These are phyloP conservation scores for Rhinogobio ventralis DNA, from an alignment of 2,797 vertebrate species.

Conservation along the genomic window DNA sequence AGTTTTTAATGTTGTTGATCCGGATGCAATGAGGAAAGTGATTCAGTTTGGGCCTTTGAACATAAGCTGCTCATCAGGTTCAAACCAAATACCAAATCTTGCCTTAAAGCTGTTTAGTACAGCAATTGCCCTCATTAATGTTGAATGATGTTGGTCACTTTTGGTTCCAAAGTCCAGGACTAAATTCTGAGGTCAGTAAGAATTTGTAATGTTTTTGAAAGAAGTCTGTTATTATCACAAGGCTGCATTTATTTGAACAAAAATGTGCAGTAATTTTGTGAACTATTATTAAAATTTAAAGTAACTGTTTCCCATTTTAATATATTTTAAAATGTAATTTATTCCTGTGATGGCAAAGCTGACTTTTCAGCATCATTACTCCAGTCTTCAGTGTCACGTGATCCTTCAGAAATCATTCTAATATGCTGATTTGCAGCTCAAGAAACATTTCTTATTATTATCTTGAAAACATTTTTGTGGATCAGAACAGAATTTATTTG, in stretches of 20 bases:
- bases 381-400: background rate
- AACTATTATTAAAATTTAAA: background rate
- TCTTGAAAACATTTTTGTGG: background rate
- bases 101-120: background rate
- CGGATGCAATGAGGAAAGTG: background rate
- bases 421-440: background rate
- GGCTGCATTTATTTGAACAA: background rate
- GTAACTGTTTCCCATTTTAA: background rate
- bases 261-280: background rate
- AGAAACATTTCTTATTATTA: background rate
- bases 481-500: background rate
- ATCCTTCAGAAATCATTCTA: background rate
- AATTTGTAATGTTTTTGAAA: background rate
- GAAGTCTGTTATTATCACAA: background rate
- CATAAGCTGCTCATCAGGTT: background rate
- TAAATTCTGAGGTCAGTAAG: background rate
- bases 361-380: background rate
- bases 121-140: slow-evolving; percentile 26
- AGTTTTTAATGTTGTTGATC: slow-evolving; percentile 2
- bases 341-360: background rate
- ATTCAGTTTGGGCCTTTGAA: background rate
- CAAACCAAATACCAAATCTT: background rate
- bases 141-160: background rate
- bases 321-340: background rate
- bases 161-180: background rate